phyloP scores from a whole-genome alignment of 1,140 invertebrate species.

The Amphibalanus amphitrite region DNA sequence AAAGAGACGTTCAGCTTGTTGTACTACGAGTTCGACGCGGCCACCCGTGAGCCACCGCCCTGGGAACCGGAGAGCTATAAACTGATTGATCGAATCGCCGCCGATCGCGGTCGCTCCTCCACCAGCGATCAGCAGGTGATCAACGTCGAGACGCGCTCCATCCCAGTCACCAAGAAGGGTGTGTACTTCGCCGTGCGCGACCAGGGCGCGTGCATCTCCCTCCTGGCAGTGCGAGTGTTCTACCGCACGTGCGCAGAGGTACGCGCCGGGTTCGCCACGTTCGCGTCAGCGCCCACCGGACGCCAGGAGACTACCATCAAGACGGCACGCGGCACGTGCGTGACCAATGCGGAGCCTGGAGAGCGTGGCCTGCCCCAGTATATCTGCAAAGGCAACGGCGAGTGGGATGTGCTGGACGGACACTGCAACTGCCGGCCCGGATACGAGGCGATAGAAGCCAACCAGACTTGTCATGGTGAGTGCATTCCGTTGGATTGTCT shows the following conservation, averaged over 20 bases:
- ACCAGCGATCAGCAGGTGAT: constrained; percentile 70
- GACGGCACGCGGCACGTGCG: constrained; percentile 69
- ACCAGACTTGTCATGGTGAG: constrained; percentile 55
- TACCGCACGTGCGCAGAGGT: constrained; percentile 89
- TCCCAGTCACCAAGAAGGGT: constrained; percentile 83
- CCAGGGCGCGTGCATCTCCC: constrained; percentile 85
- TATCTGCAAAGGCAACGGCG: constrained; percentile 86
- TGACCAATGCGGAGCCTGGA: constrained; percentile 51
- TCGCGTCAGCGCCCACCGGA: constrained; percentile 81
- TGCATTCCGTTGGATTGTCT: no score
- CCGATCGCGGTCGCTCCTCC: constrained; percentile 79
- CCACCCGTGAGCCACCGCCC: no score
- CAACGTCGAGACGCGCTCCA: no score
- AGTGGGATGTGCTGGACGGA: constrained; percentile 71
- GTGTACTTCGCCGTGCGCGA: constrained; percentile 97
- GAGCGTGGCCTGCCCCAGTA: constrained; percentile 49
- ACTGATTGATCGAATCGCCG: constrained; percentile 71
- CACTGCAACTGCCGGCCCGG: constrained; percentile 84
- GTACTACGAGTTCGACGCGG: no score
- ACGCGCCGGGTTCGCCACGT: constrained; percentile 78
- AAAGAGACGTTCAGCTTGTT: constrained; percentile 91
- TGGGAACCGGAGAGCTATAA: constrained; percentile 90
- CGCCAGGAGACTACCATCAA: constrained; percentile 80
- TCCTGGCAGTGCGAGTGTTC: constrained; percentile 87
- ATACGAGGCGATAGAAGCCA: constrained; percentile 63